Evolutionary conservation across 1,140 invertebrate species (phyloP).

Genomic region (Formica selysi): DNA sequence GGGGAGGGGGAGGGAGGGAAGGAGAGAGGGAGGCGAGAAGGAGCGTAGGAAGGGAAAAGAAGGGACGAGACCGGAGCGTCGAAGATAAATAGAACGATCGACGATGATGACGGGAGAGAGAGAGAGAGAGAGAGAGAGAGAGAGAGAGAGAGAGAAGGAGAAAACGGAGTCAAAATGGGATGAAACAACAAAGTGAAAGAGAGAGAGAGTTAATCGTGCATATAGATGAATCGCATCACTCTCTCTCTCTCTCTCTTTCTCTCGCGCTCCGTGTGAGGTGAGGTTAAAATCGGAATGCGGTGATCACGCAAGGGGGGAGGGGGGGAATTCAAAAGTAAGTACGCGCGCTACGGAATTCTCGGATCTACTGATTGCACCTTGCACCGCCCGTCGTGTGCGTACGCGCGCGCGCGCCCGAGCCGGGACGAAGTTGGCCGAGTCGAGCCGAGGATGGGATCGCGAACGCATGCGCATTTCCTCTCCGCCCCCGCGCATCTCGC

Average conservation of each 20-base stretch:
- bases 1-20: neutral
- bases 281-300: conserved; percentile 66
- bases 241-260: conserved; percentile 61
- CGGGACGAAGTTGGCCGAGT: neutral
- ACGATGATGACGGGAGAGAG: neutral
- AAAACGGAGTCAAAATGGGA: conserved; percentile 18
- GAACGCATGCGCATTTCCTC: conserved; percentile 53
- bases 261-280: conserved; percentile 47
- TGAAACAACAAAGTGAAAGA: conserved; percentile 34
- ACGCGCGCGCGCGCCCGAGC: conserved; percentile 66
- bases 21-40: conserved; percentile 1
- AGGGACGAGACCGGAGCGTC: neutral
- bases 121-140: conserved; percentile 7
- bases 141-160: conserved; percentile 6
- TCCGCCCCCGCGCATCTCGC: conserved; percentile 59
- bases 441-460: neutral
- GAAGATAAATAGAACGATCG: conserved; percentile 14
- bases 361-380: conserved; percentile 77
- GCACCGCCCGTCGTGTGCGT: conserved; percentile 77
- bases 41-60: conserved; percentile 2
- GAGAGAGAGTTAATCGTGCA: conserved; percentile 22
- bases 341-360: conserved; percentile 81
- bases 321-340: conserved; percentile 60
- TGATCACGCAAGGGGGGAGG: conserved; percentile 6
- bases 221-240: neutral